Base-by-base conservation (phyloP, 2,797 vertebrate genomes). In the Poeciliopsis turneri region DNA sequence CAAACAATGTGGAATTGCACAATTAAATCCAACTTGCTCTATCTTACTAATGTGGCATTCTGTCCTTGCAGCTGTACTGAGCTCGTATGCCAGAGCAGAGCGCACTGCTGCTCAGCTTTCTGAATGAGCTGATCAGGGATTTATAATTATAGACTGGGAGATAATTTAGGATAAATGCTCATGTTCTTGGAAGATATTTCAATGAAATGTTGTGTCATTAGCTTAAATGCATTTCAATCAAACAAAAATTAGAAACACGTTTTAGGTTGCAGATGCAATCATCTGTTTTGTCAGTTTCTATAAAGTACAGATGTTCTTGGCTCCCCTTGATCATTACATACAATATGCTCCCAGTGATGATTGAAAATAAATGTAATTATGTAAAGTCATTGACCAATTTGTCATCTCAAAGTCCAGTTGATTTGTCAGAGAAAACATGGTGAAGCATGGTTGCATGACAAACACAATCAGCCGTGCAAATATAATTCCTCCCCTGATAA, bases 131-230 rank as follows among this genome's bases (percentile, higher is more conserved):
- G 84, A 93, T 92, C 86, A 89, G 73, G 90, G 79, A 86, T 87
- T 83, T 80, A 88, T 75, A 88, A 91, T 92, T 90, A 90, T 84
- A 92, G 75, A 82, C 72, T 72, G 78, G 75, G 55, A 77, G 78
- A 88, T 87, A 92, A 92, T 89, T 85, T 89, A 88, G 81, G 82
- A 88, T 78, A 87, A 91, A 90, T 81, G 76, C 47, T 88, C 81
- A 91, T 92, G 79, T 87, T 89, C 83, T 88, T 82, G 74, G 61
- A 79, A 84, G 76, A 90, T 89, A 90, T 90, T 82, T 79, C 55
- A 76, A 69, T 83, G 74, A 90, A 89, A 90, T 71, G 71, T 84
- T 90, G 77, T 88, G 85, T 82, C 85, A 47, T 84, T 73, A 81
- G 79, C 81, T 82, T 75, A 72, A 85, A 87, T 86, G 77, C 78